Conservation (phyloP, 2,797 vertebrate genomes). For the Yasuhikotakia modesta region DNA sequence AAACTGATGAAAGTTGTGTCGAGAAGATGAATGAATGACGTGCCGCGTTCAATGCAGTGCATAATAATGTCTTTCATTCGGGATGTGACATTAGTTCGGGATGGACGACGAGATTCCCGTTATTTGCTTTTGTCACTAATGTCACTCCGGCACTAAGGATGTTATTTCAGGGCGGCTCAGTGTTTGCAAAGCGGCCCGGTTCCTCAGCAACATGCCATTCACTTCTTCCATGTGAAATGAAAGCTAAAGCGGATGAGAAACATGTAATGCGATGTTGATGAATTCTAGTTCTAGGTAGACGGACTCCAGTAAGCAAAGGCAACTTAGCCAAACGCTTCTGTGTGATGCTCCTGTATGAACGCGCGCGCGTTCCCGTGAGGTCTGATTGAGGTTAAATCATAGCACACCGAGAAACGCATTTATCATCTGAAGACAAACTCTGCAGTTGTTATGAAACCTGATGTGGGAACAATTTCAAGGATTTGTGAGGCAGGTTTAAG, state of each 20-base stretch:
- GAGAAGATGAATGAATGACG: constrained; percentile 42
- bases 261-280: constrained; percentile 63
- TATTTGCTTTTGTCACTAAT: too few species aligned
- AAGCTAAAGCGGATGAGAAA: constrained; percentile 48
- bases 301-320: constrained; percentile 48
- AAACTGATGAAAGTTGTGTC: too few species aligned
- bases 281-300: constrained; percentile 54
- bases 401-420: neutral
- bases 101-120: too few species aligned
- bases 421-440: neutral
- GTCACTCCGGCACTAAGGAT: too few species aligned
- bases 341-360: neutral
- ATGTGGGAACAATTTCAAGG: too few species aligned
- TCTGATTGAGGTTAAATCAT: constrained; percentile 15
- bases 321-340: constrained; percentile 47
- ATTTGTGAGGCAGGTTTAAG: too few species aligned
- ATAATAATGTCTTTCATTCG: constrained; percentile 38
- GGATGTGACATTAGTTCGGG: constrained; percentile 36
- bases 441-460: neutral
- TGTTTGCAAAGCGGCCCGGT: too few species aligned
- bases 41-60: constrained; percentile 42
- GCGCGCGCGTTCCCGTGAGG: too few species aligned
- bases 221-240: constrained; percentile 60
- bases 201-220: too few species aligned
- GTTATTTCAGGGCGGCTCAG: too few species aligned